Base-by-base conservation (phyloP, 2,113 vertebrate species). In the Odocoileus virginianus region DNA sequence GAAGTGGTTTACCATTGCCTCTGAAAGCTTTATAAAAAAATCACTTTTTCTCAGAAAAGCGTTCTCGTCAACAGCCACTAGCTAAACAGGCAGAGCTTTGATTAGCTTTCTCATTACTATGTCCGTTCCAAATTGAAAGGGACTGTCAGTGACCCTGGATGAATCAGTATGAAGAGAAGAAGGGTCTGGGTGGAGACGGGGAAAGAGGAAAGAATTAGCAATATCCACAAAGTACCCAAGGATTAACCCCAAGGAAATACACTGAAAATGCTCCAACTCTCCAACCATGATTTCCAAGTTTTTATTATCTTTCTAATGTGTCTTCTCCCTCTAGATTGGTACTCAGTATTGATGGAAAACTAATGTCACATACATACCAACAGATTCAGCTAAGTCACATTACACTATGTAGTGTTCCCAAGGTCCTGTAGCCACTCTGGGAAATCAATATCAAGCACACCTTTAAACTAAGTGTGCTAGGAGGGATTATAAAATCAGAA, bases 221-320 rank as follows among this genome's bases (percentile, higher is more conserved):
- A 83, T n/a, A 16, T 57, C 27, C 36, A 23, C 30, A 33, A 14
- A 15, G 1, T 6, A 52, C 3, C 4, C 23, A 11, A 83, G 33
- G 16, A 78, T 8, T 36, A 55, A 5, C 14, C 27, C 33, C 17
- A 12, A 84, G 21, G 7, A 78, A 58, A 43, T 17, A 33, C 4
- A 7, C 1, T 60, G 2, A 52, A 1, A 12, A 27, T 0, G 13
- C 2, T 6, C 16, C 27, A 33, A 28, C 4, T 47, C 5, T 71
- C 10, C 33, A 82, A 4, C 11, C 9, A 52, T 3, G 7, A 71
- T 9, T 4, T 8, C 16, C 15, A 40, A 15, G 14, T 50, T 4
- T 14, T 88, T n/a, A 2, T 33, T 45, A 25, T 61, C 8, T 21
- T 58, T 57, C 28, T 40, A 12, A 57, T 12, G 1, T 10, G 7